Evolutionary conservation across 2,888 invertebrate species (phyloP).

Genomic region (Pandemis corylana): DNA sequence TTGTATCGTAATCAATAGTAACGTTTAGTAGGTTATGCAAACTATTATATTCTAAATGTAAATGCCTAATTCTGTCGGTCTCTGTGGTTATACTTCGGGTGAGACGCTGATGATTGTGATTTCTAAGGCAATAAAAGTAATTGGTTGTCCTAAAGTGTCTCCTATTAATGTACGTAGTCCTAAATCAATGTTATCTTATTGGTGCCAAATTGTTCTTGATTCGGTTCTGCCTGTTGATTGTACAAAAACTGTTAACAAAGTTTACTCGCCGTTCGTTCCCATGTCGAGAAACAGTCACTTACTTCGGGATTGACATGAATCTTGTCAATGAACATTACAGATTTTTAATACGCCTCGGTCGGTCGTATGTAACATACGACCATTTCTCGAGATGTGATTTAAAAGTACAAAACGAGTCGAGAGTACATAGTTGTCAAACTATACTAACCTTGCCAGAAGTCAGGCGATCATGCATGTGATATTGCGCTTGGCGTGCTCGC

Average conservation of each 20-base stretch:
- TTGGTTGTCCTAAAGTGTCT: constrained; percentile 30
- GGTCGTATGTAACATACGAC: constrained; percentile 49
- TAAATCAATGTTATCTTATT: constrained; percentile 27
- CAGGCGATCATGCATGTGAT: constrained; percentile 17
- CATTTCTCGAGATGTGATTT: constrained; percentile 70
- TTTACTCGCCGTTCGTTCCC: not conserved
- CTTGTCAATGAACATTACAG: constrained; percentile 10
- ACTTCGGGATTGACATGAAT: not conserved
- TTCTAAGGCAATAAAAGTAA: constrained; percentile 35
- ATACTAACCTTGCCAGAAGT: constrained; percentile 27
- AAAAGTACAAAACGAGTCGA: constrained; percentile 76
- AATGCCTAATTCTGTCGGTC: constrained; percentile 27
- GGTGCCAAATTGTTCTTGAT: constrained; percentile 32
- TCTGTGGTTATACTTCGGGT: constrained; percentile 21
- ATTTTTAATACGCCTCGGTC: constrained; percentile 33
- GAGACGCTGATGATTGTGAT: constrained; percentile 29
- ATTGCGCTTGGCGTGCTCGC: constrained; percentile 17
- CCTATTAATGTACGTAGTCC: constrained; percentile 25
- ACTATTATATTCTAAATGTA: constrained; percentile 31
- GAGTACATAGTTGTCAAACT: constrained; percentile 45
- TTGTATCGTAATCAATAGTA: constrained; percentile 41
- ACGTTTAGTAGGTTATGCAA: constrained; percentile 42
- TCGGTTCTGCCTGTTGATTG: constrained; percentile 19
- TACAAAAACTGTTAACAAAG: constrained; percentile 30
- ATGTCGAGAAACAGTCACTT: not conserved